Evolutionary conservation across 2,888 invertebrate species (phyloP), one percentile per base, ranked within the genome.

Genomic region (Tortricodes alternella): DNA sequence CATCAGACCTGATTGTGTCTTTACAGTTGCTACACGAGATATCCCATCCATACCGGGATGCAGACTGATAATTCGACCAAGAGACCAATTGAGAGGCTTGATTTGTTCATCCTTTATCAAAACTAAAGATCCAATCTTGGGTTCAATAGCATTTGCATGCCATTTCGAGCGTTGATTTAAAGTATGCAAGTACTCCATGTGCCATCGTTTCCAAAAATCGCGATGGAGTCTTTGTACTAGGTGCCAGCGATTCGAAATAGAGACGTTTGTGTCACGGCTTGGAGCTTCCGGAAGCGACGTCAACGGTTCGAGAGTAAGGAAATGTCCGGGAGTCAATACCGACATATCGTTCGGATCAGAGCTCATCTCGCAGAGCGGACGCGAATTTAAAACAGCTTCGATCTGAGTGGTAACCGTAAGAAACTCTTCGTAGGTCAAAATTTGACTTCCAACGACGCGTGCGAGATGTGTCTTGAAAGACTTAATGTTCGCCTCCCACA

Each of bases 401-500:
- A 49, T 49, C 13, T 49, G 35, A 23, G 18, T 23, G 1, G 24
- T 5, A 1, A 38, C 27, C 9, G 39, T 50, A 6, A 13, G 15
- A 7, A 50, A 16, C 16, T 50, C 50, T 9, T 50, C 50, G 13
- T 18, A 53, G 3, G 35, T 37, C 18, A 37, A 2, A 4, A 18
- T 5, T 1, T 32, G 32, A 6, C 11, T 11, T n/a, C 32, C 32
- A 2, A 32, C 13, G 11, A 32, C 11, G 2, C 32, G n/a, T 3
- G 3, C 11, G 11, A 32, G 37, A 34, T 53, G 53, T 15, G 23
- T 9, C 24, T 46, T 44, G 2, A 32, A 3, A 8, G 18, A n/a
- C 9, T 16, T n/a, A 9, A 53, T 19, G 16, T 24, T 38, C 6
- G 44, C 15, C 13, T 59, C 59, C 53, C 55, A 59, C 1, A 23